Evolutionary conservation across 2,888 invertebrate genomes (phyloP).

Genomic region (Epiblema foenella): DNA sequence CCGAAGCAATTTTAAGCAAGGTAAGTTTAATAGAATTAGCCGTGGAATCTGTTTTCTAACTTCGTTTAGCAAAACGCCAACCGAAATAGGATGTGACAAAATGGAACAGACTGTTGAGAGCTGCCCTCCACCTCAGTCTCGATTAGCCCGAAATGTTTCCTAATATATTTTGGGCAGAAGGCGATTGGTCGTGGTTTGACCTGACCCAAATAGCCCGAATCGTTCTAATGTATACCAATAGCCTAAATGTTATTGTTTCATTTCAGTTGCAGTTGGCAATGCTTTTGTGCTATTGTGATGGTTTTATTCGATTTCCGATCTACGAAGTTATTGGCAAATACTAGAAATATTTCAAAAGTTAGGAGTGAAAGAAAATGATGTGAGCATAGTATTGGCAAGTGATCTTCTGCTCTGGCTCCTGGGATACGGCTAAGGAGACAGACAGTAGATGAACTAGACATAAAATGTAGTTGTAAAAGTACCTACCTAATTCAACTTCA

Average conservation of each 20-base stretch:
- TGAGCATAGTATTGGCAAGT: too few species aligned
- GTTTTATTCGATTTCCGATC: constrained; percentile 1
- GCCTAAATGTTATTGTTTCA: constrained; percentile 39
- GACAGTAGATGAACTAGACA: too few species aligned
- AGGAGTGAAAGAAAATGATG: neutral
- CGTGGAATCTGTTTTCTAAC: neutral
- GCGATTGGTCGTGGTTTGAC: constrained; percentile 27
- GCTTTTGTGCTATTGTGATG: constrained; percentile 5
- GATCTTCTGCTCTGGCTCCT: too few species aligned
- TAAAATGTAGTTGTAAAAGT: neutral
- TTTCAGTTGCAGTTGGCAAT: constrained; percentile 22
- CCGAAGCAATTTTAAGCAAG: neutral
- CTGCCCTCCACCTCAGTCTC: constrained; percentile 13
- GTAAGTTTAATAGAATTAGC: constrained; percentile 4
- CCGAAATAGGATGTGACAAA: constrained; percentile 19
- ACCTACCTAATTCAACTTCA: constrained; percentile 9
- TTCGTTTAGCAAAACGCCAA: constrained; percentile 13
- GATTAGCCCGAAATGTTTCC: constrained; percentile 28
- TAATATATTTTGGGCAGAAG: constrained; percentile 19
- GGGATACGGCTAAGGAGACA: too few species aligned
- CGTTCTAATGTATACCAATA: constrained; percentile 27
- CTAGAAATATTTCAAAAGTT: neutral
- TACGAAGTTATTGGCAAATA: neutral
- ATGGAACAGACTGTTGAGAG: constrained; percentile 8
- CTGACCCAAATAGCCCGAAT: constrained; percentile 37